phyloP scores from a whole-genome alignment of 2,113 vertebrate species.

The Pithys albifrons region DNA sequence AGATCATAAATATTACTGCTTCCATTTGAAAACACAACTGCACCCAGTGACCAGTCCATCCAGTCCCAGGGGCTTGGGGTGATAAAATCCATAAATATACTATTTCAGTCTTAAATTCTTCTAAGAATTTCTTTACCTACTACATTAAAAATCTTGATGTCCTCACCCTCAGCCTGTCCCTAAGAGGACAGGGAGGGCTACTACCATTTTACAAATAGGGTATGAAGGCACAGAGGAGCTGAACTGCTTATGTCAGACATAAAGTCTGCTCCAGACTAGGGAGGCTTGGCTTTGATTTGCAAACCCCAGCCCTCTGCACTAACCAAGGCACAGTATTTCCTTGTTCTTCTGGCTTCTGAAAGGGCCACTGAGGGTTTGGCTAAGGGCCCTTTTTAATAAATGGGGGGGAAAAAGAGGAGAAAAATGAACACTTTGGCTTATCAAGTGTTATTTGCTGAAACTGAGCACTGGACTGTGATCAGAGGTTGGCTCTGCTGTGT shows the following conservation, averaged over 20 bases:
- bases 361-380: constrained; percentile 39
- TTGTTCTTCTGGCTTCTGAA: constrained; percentile 35
- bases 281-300: not conserved
- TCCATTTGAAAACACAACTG: not conserved
- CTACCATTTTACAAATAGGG: not conserved
- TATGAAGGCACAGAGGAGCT: not conserved
- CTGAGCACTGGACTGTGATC: not conserved
- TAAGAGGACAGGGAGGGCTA: not conserved
- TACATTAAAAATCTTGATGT: not conserved
- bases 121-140: not conserved
- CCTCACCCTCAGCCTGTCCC: not conserved
- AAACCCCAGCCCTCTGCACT: not conserved
- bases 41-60: not conserved
- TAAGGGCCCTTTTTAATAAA: constrained; percentile 38
- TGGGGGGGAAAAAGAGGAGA: not conserved
- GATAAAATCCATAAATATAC: not conserved
- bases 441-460: constrained; percentile 34
- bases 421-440: constrained; percentile 29
- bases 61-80: not conserved
- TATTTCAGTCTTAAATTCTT: not conserved
- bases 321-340: constrained; percentile 16
- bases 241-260: not conserved
- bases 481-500: constrained; percentile 2
- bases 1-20: not conserved
- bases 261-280: not conserved